Evolutionary conservation across 2,797 vertebrate species (phyloP).

Genomic region (Holocentrus rufus): DNA sequence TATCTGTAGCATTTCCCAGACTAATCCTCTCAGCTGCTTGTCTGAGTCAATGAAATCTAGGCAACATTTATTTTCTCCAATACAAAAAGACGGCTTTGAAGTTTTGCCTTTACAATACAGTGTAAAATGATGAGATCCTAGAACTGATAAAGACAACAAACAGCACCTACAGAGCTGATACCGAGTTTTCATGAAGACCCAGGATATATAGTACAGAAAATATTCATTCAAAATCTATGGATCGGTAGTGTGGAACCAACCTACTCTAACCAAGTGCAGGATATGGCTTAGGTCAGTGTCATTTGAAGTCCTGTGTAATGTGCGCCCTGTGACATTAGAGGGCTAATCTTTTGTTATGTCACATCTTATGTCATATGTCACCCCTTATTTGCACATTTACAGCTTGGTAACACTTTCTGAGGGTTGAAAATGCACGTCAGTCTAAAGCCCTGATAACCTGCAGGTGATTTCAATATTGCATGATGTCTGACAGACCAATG

Average conservation of each 20-base stretch:
- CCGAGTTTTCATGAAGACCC: constrained; percentile 37
- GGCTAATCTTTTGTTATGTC: neutral
- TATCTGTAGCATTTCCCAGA: constrained; percentile 44
- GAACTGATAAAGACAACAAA: constrained; percentile 16
- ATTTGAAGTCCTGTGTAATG: too few relatives aligned
- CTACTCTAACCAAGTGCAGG: neutral
- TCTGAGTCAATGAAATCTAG: constrained; percentile 49
- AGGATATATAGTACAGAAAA: constrained; percentile 27
- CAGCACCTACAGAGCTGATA: constrained; percentile 37
- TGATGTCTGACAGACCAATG: constrained; percentile 28
- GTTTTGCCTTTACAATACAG: constrained; percentile 27
- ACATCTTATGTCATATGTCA: neutral
- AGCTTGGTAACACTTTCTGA: neutral
- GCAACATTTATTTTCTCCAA: constrained; percentile 56
- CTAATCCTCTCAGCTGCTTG: constrained; percentile 58
- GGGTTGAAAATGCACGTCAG: too few relatives aligned
- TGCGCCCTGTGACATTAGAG: too few relatives aligned
- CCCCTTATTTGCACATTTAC: neutral
- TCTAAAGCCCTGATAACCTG: constrained; percentile 2
- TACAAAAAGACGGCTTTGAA: constrained; percentile 56
- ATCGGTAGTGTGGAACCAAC: constrained; percentile 25
- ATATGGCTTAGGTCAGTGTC: too few relatives aligned
- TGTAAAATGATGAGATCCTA: neutral
- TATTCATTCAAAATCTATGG: constrained; percentile 17
- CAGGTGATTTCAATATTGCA: constrained; percentile 53